Evolutionary conservation across 2,888 invertebrate species (phyloP).

Genomic region (Rhagium mordax): DNA sequence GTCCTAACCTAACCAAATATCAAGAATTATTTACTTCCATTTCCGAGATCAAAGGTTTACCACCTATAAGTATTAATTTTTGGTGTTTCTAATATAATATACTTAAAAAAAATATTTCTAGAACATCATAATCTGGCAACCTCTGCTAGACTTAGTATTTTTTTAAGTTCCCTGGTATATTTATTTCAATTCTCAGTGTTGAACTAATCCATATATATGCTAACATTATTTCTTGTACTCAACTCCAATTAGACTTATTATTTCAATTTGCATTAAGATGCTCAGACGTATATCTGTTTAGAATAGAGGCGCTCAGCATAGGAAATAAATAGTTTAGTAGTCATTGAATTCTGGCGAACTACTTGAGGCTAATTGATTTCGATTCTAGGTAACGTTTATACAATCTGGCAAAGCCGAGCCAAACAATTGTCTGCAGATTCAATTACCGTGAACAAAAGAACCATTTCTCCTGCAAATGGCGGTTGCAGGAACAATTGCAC

Average conservation of each 20-base stretch:
- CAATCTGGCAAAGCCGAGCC: conserved; percentile 64
- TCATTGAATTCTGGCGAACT: conserved; percentile 47
- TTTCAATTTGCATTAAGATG: background rate
- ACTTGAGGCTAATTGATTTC: conserved; percentile 65
- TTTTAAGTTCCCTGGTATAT: too few relatives aligned
- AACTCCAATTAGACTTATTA: conserved; percentile 1
- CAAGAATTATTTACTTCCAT: too few relatives aligned
- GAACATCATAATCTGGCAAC: too few relatives aligned
- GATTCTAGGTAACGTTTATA: conserved; percentile 66
- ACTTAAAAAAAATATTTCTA: too few relatives aligned
- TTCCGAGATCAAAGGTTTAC: too few relatives aligned
- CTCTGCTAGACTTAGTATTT: too few relatives aligned
- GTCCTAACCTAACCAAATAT: too few relatives aligned
- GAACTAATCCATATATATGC: background rate
- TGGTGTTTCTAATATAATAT: too few relatives aligned
- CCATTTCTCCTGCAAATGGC: conserved; percentile 68
- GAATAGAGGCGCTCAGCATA: conserved; percentile 4
- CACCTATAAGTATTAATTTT: too few relatives aligned
- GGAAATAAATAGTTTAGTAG: conserved; percentile 43
- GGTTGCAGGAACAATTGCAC: conserved; percentile 66
- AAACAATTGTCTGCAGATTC: conserved; percentile 68
- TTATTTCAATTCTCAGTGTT: background rate
- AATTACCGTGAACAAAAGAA: conserved; percentile 69
- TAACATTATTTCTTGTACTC: background rate
- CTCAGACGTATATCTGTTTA: background rate